phyloP scores from a whole-genome alignment of 2,113 vertebrate genomes.

The Saccopteryx bilineata region DNA sequence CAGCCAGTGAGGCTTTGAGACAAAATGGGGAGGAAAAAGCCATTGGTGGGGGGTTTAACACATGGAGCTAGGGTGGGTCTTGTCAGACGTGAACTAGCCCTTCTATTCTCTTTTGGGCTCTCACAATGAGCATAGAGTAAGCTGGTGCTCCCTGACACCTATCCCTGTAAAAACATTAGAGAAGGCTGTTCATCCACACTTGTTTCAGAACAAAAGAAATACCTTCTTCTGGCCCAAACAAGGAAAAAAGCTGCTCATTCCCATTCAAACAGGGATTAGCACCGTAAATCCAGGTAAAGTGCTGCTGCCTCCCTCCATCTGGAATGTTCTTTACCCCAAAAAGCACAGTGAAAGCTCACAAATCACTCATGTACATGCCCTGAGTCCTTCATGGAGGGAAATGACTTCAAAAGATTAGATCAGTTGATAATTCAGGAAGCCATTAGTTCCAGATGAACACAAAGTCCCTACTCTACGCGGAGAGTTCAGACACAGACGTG shows the following conservation, averaged over 20 bases:
- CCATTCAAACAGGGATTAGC: neutral
- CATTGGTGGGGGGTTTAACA: neutral
- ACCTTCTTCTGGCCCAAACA: neutral
- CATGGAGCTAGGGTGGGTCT: neutral
- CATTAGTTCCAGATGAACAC: constrained; percentile 51
- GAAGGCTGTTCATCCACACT: neutral
- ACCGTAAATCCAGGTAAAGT: neutral
- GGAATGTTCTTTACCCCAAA: neutral
- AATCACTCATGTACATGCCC: neutral
- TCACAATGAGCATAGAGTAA: neutral
- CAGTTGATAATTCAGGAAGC: constrained; percentile 20
- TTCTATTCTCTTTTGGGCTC: neutral
- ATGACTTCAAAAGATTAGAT: constrained; percentile 59
- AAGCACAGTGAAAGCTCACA: constrained; percentile 30
- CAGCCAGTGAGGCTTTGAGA: neutral
- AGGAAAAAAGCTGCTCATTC: neutral
- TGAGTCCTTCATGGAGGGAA: neutral
- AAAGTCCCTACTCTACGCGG: constrained; percentile 18
- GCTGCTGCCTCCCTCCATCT: constrained; percentile 11
- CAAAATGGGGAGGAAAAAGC: neutral
- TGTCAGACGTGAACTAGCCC: neutral
- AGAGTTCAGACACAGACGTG: neutral
- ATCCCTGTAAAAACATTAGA: neutral
- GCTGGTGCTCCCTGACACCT: neutral
- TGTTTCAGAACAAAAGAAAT: constrained; percentile 41